phyloP scores from a whole-genome alignment of 2,113 vertebrate genomes.

The Anhinga anhinga region DNA sequence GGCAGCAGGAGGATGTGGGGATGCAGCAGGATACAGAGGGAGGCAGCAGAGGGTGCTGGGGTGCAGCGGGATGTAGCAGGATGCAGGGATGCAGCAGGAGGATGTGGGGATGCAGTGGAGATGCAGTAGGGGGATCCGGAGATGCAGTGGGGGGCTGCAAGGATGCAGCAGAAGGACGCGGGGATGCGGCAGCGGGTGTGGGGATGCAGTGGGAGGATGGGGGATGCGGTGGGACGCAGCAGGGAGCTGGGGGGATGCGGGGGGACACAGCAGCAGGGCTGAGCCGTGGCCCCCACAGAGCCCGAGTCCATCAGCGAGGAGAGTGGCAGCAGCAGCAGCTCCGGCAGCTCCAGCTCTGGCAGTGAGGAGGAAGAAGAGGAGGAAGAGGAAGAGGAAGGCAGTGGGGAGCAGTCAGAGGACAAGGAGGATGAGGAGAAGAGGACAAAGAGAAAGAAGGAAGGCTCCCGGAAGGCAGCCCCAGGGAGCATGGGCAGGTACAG shows the following conservation, averaged over 20 bases:
- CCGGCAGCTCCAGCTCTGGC: conserved; percentile 67
- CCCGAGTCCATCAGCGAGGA: conserved; percentile 83
- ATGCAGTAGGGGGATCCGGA: too few species aligned
- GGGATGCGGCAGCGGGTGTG: neutral
- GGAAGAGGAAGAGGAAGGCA: conserved; percentile 79
- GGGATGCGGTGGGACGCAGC: neutral
- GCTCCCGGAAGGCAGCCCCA: conserved; percentile 54
- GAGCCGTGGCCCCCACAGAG: conserved; percentile 63
- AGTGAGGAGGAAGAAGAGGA: conserved; percentile 82
- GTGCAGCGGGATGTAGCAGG: too few species aligned
- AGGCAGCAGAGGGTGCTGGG: too few species aligned
- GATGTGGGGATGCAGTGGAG: too few species aligned
- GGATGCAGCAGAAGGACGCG: neutral
- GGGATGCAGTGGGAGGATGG: neutral
- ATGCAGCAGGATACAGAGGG: too few species aligned
- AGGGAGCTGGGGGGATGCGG: too few species aligned
- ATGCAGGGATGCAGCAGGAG: too few species aligned
- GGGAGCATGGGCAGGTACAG: conserved; percentile 72
- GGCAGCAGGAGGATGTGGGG: too few species aligned
- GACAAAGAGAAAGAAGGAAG: conserved; percentile 66
- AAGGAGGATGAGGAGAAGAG: conserved; percentile 77
- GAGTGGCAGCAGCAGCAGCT: conserved; percentile 65
- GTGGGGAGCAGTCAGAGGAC: conserved; percentile 76
- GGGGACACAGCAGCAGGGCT: neutral
- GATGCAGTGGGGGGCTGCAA: neutral